phyloP scores from a whole-genome alignment of 2,113 vertebrate species.

The Odocoileus virginianus region DNA sequence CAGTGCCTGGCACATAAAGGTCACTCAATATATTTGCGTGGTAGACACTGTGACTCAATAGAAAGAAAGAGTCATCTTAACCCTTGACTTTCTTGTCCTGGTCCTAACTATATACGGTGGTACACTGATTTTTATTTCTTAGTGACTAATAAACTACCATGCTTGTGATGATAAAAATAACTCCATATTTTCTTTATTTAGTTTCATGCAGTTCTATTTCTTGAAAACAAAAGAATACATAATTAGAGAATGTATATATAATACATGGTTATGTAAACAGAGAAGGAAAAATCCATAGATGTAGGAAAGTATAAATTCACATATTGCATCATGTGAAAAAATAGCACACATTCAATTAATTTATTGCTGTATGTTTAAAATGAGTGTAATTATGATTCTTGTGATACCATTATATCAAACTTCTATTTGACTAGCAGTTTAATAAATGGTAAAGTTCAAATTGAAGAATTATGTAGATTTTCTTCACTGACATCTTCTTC shows the following conservation, averaged over 20 bases:
- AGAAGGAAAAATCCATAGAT: neutral
- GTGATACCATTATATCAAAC: neutral
- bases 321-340: neutral
- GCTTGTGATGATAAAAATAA: neutral
- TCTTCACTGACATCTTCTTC: neutral
- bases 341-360: neutral
- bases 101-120: neutral
- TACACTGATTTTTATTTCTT: neutral
- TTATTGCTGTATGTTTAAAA: neutral
- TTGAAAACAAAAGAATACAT: slow-evolving; percentile 8
- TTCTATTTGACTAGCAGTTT: neutral
- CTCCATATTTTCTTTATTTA: neutral
- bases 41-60: neutral
- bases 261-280: neutral
- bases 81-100: neutral
- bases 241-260: neutral
- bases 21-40: neutral
- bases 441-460: neutral
- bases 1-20: neutral
- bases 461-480: neutral
- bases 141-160: neutral
- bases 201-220: neutral
- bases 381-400: neutral
- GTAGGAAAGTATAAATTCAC: neutral
- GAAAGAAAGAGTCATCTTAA: neutral